These are phyloP conservation scores for Nematostella vectensis DNA, from an alignment of 92 coral and sea anemone species.

Conservation along the genomic window DNA sequence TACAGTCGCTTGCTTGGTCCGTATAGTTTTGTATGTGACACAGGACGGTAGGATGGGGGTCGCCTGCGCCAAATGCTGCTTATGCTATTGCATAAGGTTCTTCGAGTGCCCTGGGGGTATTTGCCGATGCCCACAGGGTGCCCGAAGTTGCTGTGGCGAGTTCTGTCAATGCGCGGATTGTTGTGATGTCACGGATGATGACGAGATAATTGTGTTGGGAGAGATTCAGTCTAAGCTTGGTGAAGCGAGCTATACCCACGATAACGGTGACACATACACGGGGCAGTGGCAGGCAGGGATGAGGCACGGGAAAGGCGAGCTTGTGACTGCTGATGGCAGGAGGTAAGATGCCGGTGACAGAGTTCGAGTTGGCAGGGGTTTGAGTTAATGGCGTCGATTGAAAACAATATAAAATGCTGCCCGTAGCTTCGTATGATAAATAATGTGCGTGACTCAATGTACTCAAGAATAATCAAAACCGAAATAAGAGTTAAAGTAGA, in stretches of 20 bases:
- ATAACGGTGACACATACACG: conserved; percentile 45
- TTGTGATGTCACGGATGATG: conserved; percentile 60
- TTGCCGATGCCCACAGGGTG: conserved; percentile 31
- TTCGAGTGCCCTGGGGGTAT: conserved; percentile 23
- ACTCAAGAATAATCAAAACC: too few species aligned
- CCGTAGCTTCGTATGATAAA: too few species aligned
- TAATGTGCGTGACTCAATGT: too few species aligned
- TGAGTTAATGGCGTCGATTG: too few species aligned
- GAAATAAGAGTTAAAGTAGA: too few species aligned
- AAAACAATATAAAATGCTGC: too few species aligned
- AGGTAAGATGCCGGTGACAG: conserved; percentile 39
- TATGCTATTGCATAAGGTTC: conserved; percentile 46
- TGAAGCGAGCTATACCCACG: conserved; percentile 30
- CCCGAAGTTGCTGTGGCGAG: conserved; percentile 32
- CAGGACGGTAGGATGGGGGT: too few species aligned
- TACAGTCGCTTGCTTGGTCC: too few species aligned
- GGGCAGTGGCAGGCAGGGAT: conserved; percentile 48
- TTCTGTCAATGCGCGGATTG: conserved; percentile 71
- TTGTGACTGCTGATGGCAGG: conserved; percentile 41
- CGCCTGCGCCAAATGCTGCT: conserved; percentile 33
- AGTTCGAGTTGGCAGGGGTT: too few species aligned
- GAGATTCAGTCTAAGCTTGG: conserved; percentile 7
- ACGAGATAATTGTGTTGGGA: conserved; percentile 29
- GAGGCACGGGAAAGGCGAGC: conserved; percentile 67
- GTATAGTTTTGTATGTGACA: too few species aligned